A percentile compares a stretch with the other conserved stretches of the same genome.
These are phyloP conservation scores for Phocoena sinus DNA, from an alignment of 2,113 vertebrate species.

Conservation along the genomic window DNA sequence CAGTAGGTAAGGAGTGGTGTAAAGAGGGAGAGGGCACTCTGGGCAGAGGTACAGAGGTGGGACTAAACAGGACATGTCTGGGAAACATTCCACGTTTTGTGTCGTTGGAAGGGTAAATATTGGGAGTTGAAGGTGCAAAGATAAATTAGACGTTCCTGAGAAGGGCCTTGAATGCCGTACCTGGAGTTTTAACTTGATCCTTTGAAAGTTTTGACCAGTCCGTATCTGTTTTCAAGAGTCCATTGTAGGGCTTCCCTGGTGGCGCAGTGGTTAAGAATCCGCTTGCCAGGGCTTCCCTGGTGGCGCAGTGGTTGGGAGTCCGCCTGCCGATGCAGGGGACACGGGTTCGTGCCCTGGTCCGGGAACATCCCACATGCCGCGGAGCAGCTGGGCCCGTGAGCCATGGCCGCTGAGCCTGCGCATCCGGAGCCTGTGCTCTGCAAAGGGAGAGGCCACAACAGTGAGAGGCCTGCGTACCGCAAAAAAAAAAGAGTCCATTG, in stretches of 20 bases:
- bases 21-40: background rate
- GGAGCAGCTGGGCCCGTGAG: too few species aligned
- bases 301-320: too few species aligned
- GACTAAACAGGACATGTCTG: slow-evolving; percentile 39
- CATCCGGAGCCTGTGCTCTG: too few species aligned
- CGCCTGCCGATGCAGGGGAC: too few species aligned
- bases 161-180: background rate
- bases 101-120: background rate
- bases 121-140: background rate
- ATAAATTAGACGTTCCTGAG: background rate
- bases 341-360: too few species aligned
- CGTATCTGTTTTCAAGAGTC: background rate
- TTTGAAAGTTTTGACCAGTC: background rate
- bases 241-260: too few species aligned
- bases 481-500: background rate
- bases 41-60: background rate
- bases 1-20: background rate
- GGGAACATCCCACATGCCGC: too few species aligned
- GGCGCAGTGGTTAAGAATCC: too few species aligned
- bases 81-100: background rate
- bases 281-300: too few species aligned
- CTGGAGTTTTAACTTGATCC: background rate
- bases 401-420: too few species aligned
- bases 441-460: too few species aligned
- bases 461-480: too few species aligned